Base-by-base conservation (phyloP, 2,113 vertebrate species). In the Aramus guarauna region DNA sequence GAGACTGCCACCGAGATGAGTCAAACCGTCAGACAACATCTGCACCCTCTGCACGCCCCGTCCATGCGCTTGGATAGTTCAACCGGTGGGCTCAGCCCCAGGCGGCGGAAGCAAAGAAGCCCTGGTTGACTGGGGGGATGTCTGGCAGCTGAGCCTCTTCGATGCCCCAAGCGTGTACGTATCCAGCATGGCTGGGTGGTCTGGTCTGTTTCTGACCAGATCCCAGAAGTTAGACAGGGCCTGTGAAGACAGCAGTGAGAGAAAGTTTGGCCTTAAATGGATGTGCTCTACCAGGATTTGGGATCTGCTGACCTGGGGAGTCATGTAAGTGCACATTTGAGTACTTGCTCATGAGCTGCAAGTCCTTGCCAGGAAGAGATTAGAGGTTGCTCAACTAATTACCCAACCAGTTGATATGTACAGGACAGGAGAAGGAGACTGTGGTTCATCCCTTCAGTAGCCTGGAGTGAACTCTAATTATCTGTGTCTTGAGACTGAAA, bases 21-120 rank as follows among this genome's bases (percentile, higher is more conserved):
- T 96, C 96, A 96, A 97, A 97, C 96, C 5, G 96, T 94, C 96
- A 96, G 96, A 97, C 96, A 96, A 84, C 96, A 97, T 96, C 96
- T 97, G 96, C 73, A 12, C 72, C 60, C 86, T 78, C 50, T 0
- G 0, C 86, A 23, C 9, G 0, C 64, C 82, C 39, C 4, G 30
- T 91, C 94, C 96, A 94, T 75, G 95, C 91, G 79, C 92, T 95
- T 58, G 93, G 86, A 95, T 84, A 91, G 95, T 87, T 96, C 91
- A 68, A 0, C 86, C 11, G 36, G 60, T 24, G 91, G 94, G 90
- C 93, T 88, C 87, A 24, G 94, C 74, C 91, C 48, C 66, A 10
- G 71, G 92, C 64, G 16, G 90, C 90, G 45, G 96, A 97, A 95
- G 52, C 74, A 72, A 19, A 88, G 90, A n/a, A 85, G 67, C 90